Percentiles rank a stretch among this genome's conserved stretches.
Conservation (phyloP, 2,113 vertebrate genomes). For the Amphiprion ocellaris region DNA sequence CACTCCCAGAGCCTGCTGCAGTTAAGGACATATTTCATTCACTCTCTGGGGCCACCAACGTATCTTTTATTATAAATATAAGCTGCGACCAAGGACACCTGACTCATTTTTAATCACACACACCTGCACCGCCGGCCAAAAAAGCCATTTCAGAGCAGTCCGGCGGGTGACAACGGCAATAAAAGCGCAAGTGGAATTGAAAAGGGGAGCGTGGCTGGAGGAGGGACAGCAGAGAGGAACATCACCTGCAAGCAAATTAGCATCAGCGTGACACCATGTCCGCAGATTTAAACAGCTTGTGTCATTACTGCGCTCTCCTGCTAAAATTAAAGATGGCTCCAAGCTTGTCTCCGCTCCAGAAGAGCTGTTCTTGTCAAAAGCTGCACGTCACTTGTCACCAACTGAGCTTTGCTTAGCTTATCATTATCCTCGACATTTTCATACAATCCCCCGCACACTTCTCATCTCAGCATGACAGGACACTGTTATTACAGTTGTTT, state of each 20-base stretch:
- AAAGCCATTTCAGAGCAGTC: slow-evolving; percentile 68
- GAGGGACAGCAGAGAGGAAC: slow-evolving; percentile 59
- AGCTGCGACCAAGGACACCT: slow-evolving; percentile 65
- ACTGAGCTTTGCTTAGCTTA: slow-evolving; percentile 13
- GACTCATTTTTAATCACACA: slow-evolving; percentile 43
- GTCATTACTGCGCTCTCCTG: slow-evolving; percentile 58
- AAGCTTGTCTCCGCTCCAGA: slow-evolving; percentile 50
- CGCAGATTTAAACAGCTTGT: slow-evolving; percentile 70
- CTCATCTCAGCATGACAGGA: background rate
- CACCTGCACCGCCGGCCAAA: slow-evolving; percentile 64
- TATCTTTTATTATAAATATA: slow-evolving; percentile 72
- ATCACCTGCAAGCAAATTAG: slow-evolving; percentile 77
- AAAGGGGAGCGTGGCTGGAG: slow-evolving; percentile 50
- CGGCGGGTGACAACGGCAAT: slow-evolving; percentile 55
- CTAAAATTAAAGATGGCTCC: slow-evolving; percentile 75
- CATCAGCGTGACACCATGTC: slow-evolving; percentile 71
- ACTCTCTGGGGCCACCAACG: slow-evolving; percentile 43
- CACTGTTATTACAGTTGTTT: slow-evolving; percentile 2
- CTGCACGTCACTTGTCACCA: slow-evolving; percentile 41
- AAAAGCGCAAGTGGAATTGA: slow-evolving; percentile 59
- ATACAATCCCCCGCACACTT: background rate
- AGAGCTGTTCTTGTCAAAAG: slow-evolving; percentile 49
- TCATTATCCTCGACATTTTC: slow-evolving; percentile 1
- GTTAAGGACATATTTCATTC: slow-evolving; percentile 67
- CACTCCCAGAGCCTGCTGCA: slow-evolving; percentile 57